Evolutionary conservation across 1,140 invertebrate genomes (phyloP), one percentile per base, ranked within the genome.

Genomic region (Steinernema feltiae): DNA sequence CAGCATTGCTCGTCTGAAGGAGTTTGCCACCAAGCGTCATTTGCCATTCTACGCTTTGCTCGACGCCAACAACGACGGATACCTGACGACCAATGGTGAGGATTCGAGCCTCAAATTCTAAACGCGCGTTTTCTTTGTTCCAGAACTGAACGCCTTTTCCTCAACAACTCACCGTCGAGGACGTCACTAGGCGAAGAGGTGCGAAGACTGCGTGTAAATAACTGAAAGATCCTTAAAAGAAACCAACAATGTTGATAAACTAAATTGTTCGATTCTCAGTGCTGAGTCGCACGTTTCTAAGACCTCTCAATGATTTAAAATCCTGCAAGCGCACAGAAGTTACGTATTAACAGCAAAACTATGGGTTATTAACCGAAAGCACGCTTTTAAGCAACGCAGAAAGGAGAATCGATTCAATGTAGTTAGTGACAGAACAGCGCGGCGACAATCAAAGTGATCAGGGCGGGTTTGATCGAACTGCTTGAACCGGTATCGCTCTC

Each of bases 1-100:
- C 15, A 63, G 53, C 53, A 63, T 63, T 27, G 53, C 53, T n/a
- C 53, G 53, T 63, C 53, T 63, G 12, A 63, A 63, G 53, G 53
- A 63, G 24, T 63, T 63, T 21, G 53, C 53, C 53, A 63, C 12
- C 53, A 63, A 63, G 24, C 53, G 53, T 21, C 12, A 63, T 63
- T n/a, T 63, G 15, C 53, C 53, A 7, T 63, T 63, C 24, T 63
- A 63, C 24, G 53, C 53, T 3, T 21, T 63, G 12, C 24, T 63
- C 7, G 53, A 63, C 53, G 53, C 53, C 24, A 27, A 63, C 24
- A 63, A 63, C 53, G 53, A 63, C 53, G 53, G 53, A 7, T 63
- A n/a, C 53, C 24, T 63, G 24, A 17, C 53, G 7, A 63, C 53
- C 15, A 63, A 63, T 27, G 53, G 53, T 63, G 24, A 63, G 12